Conservation (phyloP, 2,113 vertebrate species). For the Bucco capensis region DNA sequence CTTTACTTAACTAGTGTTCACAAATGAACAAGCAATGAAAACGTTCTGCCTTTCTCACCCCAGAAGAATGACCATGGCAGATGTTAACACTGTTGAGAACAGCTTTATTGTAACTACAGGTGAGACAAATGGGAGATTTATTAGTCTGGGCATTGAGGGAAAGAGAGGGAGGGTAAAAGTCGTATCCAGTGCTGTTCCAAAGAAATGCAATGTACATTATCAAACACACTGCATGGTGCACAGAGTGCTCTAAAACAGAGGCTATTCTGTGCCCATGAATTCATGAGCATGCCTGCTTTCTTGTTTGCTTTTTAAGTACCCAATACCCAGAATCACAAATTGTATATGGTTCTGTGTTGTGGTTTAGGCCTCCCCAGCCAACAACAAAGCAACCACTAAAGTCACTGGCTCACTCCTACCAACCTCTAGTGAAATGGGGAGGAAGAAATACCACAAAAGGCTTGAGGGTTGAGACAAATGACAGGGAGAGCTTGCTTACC, state of each 20-base stretch:
- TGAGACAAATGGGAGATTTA: conserved; percentile 60
- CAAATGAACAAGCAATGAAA: conserved; percentile 55
- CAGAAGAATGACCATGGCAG: conserved; percentile 46
- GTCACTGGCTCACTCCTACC: too few species aligned
- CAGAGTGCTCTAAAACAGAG: not conserved
- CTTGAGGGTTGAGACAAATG: too few species aligned
- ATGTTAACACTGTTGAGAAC: conserved; percentile 46
- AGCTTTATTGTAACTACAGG: conserved; percentile 57
- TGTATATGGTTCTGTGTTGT: not conserved
- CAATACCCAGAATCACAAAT: not conserved
- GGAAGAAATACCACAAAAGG: too few species aligned
- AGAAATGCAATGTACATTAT: not conserved
- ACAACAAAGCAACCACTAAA: too few species aligned
- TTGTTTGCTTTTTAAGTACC: not conserved
- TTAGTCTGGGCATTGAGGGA: conserved; percentile 16
- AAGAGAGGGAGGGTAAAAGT: not conserved
- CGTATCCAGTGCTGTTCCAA: not conserved
- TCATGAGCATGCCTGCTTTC: not conserved
- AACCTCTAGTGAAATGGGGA: too few species aligned
- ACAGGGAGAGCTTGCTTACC: too few species aligned
- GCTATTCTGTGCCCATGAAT: not conserved
- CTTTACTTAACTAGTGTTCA: conserved; percentile 49
- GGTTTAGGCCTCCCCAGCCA: too few species aligned
- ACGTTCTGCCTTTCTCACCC: conserved; percentile 35
- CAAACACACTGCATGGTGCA: not conserved